Evolutionary conservation across 2,888 invertebrate genomes (phyloP).

Genomic region (Drosophila helvetica): DNA sequence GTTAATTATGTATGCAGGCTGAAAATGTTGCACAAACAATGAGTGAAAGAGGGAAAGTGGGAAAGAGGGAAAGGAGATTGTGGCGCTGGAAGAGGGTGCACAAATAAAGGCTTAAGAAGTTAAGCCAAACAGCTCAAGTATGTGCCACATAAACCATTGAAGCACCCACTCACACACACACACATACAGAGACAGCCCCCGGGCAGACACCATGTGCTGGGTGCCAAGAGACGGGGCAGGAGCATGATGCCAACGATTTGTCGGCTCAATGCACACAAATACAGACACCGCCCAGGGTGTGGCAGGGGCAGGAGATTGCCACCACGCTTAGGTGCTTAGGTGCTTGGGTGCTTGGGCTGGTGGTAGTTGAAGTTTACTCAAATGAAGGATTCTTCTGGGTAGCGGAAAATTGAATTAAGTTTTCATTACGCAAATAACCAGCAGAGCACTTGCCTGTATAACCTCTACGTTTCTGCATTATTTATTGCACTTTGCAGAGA

Average conservation of each 20-base stretch:
- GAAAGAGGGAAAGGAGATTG: background rate
- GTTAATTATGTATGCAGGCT: slow-evolving; percentile 40
- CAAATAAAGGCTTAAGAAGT: slow-evolving; percentile 47
- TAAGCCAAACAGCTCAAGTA: slow-evolving; percentile 39
- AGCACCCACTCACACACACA: slow-evolving; percentile 25
- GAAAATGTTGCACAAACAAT: slow-evolving; percentile 20
- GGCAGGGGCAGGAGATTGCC: slow-evolving; percentile 27
- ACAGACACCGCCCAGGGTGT: slow-evolving; percentile 16
- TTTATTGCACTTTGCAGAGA: slow-evolving; percentile 48
- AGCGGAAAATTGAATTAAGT: slow-evolving; percentile 48
- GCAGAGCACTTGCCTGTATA: slow-evolving; percentile 19
- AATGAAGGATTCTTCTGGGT: slow-evolving; percentile 4
- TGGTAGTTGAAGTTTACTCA: slow-evolving; percentile 1
- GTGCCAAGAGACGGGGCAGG: background rate
- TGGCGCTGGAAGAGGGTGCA: slow-evolving; percentile 24
- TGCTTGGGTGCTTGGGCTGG: background rate
- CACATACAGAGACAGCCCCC: background rate
- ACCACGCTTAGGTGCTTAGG: slow-evolving; percentile 34
- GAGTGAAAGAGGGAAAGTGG: background rate
- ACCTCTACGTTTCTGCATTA: slow-evolving; percentile 51
- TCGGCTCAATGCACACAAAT: slow-evolving; percentile 42
- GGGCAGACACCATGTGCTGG: background rate
- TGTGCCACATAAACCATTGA: slow-evolving; percentile 47
- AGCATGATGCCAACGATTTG: slow-evolving; percentile 40
- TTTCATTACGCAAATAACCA: slow-evolving; percentile 53